phyloP scores from a whole-genome alignment of 2,113 vertebrate species.

The Plecotus auritus region DNA sequence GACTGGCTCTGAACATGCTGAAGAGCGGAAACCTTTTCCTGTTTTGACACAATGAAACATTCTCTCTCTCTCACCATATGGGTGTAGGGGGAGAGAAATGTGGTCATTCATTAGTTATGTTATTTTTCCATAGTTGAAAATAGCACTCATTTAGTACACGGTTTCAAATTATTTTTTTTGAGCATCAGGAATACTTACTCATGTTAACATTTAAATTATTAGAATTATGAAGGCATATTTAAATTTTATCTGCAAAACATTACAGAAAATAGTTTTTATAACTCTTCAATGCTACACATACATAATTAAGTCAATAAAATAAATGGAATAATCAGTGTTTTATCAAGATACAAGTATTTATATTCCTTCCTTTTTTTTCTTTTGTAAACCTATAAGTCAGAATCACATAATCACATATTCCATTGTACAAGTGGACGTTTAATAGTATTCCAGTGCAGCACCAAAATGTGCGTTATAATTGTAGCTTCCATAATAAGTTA shows the following conservation, averaged over 20 bases:
- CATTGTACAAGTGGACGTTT: not conserved
- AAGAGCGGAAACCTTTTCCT: not conserved
- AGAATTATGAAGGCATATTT: not conserved
- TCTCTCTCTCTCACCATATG: not conserved
- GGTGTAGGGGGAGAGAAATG: too few species aligned
- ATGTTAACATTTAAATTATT: not conserved
- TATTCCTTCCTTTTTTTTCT: not conserved
- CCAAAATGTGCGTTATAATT: not conserved
- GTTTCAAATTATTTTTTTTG: not conserved
- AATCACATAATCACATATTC: not conserved
- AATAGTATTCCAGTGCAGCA: not conserved
- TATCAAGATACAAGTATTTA: not conserved
- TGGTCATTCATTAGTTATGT: not conserved
- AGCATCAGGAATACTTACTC: not conserved
- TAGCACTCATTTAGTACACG: not conserved
- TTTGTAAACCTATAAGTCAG: not conserved
- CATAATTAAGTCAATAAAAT: not conserved
- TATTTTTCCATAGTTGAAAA: not conserved
- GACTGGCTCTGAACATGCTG: not conserved
- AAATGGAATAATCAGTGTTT: not conserved
- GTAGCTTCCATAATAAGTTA: not conserved
- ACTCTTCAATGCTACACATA: not conserved
- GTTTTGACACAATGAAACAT: not conserved
- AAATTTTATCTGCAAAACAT: not conserved
- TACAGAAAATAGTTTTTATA: not conserved